A percentile compares a stretch with the other conserved stretches of the same genome.
phyloP scores from a whole-genome alignment of 2,888 invertebrate genomes.

The Sceliomorpha sp. region DNA sequence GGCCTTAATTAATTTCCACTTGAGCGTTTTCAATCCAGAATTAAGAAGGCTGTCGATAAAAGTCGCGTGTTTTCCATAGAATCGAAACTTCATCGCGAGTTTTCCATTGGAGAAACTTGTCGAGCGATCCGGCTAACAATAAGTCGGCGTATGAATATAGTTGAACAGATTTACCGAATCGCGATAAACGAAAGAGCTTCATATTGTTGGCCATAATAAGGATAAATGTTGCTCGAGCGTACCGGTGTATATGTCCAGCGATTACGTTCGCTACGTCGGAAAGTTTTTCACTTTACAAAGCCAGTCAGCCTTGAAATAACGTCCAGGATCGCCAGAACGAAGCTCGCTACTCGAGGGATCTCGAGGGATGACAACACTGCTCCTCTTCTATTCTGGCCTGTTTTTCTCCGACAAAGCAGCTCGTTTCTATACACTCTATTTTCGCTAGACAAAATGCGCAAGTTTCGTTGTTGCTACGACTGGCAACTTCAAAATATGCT shows the following conservation, averaged over 20 bases:
- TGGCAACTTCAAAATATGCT: slow-evolving; percentile 31
- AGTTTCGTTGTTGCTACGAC: slow-evolving; percentile 33
- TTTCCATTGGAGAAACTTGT: too few relatives aligned
- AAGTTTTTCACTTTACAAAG: slow-evolving; percentile 73
- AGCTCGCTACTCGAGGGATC: slow-evolving; percentile 22
- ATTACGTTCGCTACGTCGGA: slow-evolving; percentile 42
- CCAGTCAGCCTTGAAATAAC: slow-evolving; percentile 72
- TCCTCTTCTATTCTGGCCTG: slow-evolving; percentile 21
- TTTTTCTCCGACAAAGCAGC: slow-evolving; percentile 32
- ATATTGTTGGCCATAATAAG: slow-evolving; percentile 50
- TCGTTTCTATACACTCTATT: slow-evolving; percentile 34
- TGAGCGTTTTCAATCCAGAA: too few relatives aligned
- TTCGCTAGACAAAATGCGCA: slow-evolving; percentile 39
- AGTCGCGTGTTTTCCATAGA: too few relatives aligned
- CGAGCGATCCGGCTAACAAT: slow-evolving; percentile 1
- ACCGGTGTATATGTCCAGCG: slow-evolving; percentile 19
- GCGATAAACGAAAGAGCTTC: slow-evolving; percentile 23
- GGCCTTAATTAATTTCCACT: too few relatives aligned
- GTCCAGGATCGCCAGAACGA: slow-evolving; percentile 56
- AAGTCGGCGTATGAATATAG: neutral
- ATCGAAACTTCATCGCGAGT: too few relatives aligned
- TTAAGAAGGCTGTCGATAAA: too few relatives aligned
- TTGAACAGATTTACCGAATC: slow-evolving; percentile 4
- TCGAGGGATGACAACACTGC: slow-evolving; percentile 33
- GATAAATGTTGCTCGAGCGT: slow-evolving; percentile 55